Conservation (phyloP, 2,888 invertebrate genomes). For the Mythimna lalbum region DNA sequence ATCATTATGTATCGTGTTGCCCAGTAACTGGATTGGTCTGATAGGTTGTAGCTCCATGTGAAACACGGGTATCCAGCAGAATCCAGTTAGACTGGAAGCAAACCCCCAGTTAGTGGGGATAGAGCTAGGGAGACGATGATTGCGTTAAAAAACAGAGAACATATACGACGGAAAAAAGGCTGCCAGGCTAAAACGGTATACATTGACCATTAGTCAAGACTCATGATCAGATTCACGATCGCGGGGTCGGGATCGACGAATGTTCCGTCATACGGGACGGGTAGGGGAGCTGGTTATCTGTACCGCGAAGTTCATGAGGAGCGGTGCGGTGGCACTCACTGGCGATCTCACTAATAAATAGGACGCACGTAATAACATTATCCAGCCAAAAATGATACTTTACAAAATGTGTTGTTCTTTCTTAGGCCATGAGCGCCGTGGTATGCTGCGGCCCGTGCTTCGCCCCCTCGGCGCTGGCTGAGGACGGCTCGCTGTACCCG, state of each 20-base stretch:
- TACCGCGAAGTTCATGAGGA: background rate
- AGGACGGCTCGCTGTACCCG: slow-evolving; percentile 97
- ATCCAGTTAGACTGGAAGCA: no score
- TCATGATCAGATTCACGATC: slow-evolving; percentile 10
- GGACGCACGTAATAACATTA: background rate
- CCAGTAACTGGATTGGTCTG: no score
- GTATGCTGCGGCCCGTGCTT: slow-evolving; percentile 99
- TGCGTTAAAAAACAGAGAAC: no score
- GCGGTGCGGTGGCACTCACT: background rate
- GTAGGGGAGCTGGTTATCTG: background rate
- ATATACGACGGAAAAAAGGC: no score
- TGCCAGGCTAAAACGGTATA: no score
- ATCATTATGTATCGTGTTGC: no score
- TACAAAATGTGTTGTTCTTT: slow-evolving; percentile 2
- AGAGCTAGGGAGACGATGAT: no score
- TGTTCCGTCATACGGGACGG: background rate
- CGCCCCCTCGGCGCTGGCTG: slow-evolving; percentile 95
- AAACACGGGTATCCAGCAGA: no score
- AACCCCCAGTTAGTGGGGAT: no score
- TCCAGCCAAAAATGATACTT: background rate
- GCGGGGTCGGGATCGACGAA: background rate
- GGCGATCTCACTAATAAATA: background rate
- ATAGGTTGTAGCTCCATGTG: no score
- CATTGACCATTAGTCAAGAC: no score
- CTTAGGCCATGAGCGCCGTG: slow-evolving; percentile 98